Conservation (phyloP, 2,888 invertebrate species). For the Campoplex nolae region DNA sequence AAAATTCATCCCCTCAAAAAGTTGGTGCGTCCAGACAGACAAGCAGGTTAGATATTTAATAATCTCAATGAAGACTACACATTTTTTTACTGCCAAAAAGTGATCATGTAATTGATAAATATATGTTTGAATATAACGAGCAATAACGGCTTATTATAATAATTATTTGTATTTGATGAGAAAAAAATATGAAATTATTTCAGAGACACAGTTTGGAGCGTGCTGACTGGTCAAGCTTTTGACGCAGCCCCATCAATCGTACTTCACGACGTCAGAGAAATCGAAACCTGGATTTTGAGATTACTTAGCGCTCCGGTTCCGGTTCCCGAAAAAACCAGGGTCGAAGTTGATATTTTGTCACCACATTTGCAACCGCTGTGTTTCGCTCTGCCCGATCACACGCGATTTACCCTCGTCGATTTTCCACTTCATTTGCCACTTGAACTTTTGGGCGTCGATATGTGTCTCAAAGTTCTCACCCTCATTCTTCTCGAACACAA, state of each 20-base stretch:
- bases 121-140: not conserved
- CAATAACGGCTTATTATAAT: not conserved
- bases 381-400: conserved; percentile 99
- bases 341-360: conserved; percentile 93
- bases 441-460: conserved; percentile 98
- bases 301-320: conserved; percentile 98
- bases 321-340: conserved; percentile 96
- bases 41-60: conserved; percentile 87
- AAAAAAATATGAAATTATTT: conserved; percentile 50
- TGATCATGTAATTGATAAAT: not conserved
- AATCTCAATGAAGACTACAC: not conserved
- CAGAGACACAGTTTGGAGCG: conserved; percentile 99
- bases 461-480: conserved; percentile 97
- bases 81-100: not conserved
- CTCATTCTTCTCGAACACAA: conserved; percentile 99
- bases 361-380: conserved; percentile 93
- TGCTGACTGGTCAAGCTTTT: conserved; percentile 93
- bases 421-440: conserved; percentile 99
- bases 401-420: conserved; percentile 97
- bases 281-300: conserved; percentile 99
- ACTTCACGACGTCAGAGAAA: conserved; percentile 97
- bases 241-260: conserved; percentile 95
- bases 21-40: conserved; percentile 95
- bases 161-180: conserved; percentile 15
- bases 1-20: conserved; percentile 94